Conservation (phyloP, 2,888 invertebrate species). For the Phlogophora meticulosa region DNA sequence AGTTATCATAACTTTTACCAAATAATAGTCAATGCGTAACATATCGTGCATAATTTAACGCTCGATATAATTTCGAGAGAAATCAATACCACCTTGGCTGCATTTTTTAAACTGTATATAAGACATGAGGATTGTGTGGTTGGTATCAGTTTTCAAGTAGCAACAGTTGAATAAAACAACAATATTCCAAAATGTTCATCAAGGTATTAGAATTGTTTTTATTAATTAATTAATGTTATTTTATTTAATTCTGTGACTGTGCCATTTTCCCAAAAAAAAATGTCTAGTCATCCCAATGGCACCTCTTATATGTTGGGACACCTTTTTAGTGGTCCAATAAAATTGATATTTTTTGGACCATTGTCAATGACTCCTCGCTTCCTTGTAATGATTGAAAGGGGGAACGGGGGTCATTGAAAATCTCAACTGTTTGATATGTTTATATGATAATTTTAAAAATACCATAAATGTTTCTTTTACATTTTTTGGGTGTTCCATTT, state of each 20-base stretch:
- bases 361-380: no score
- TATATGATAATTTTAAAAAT: no score
- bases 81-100: constrained; percentile 62
- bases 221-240: background rate
- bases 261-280: background rate
- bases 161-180: constrained; percentile 9
- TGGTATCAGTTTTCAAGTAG: constrained; percentile 53
- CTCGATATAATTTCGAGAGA: constrained; percentile 57
- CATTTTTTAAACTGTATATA: constrained; percentile 56
- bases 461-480: no score
- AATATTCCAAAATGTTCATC: constrained; percentile 53
- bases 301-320: no score
- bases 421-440: no score
- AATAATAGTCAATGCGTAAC: constrained; percentile 44
- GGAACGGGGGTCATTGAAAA: no score
- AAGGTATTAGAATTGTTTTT: constrained; percentile 47
- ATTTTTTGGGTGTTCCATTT: no score
- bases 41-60: constrained; percentile 55
- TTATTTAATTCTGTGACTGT: no score
- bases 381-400: no score
- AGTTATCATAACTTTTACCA: constrained; percentile 39
- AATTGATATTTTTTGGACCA: no score
- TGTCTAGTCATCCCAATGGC: no score
- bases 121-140: constrained; percentile 33
- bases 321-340: no score